phyloP scores from a whole-genome alignment of 2,888 invertebrate species.

The Cephonodes hylas region DNA sequence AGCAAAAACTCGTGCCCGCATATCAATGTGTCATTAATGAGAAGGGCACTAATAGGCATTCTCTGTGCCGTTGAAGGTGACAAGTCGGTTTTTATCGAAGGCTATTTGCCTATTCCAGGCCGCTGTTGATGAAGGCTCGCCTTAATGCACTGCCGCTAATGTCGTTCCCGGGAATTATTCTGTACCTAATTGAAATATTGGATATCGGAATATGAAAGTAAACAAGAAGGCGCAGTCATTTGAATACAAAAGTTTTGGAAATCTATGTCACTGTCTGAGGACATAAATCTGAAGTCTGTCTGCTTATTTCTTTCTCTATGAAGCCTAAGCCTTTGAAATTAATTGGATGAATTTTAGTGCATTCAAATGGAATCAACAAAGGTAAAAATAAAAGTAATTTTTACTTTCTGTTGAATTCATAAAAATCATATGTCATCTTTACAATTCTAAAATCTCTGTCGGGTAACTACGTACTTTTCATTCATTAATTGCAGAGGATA shows the following conservation, averaged over 20 bases:
- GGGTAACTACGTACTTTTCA: too few relatives aligned
- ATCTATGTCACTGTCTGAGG: neutral
- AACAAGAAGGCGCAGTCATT: neutral
- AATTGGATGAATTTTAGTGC: too few relatives aligned
- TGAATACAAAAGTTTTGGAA: neutral
- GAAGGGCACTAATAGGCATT: constrained; percentile 25
- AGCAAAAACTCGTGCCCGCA: neutral
- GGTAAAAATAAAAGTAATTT: too few relatives aligned
- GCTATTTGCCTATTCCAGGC: constrained; percentile 33
- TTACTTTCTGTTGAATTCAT: too few relatives aligned
- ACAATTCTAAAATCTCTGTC: too few relatives aligned
- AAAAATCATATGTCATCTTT: too few relatives aligned
- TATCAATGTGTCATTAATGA: constrained; percentile 22
- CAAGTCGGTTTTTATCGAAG: constrained; percentile 27
- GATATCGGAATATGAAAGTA: neutral
- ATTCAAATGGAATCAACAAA: too few relatives aligned
- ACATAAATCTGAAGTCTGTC: too few relatives aligned
- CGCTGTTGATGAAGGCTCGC: constrained; percentile 25
- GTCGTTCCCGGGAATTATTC: neutral
- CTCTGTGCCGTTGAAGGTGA: constrained; percentile 19
- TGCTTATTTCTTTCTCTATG: too few relatives aligned
- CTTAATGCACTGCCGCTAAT: neutral
- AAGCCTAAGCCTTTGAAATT: too few relatives aligned
- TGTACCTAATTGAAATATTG: neutral
- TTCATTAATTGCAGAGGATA: too few relatives aligned